Conservation (phyloP, 1,140 invertebrate genomes). For the Tetraneura akinire region DNA sequence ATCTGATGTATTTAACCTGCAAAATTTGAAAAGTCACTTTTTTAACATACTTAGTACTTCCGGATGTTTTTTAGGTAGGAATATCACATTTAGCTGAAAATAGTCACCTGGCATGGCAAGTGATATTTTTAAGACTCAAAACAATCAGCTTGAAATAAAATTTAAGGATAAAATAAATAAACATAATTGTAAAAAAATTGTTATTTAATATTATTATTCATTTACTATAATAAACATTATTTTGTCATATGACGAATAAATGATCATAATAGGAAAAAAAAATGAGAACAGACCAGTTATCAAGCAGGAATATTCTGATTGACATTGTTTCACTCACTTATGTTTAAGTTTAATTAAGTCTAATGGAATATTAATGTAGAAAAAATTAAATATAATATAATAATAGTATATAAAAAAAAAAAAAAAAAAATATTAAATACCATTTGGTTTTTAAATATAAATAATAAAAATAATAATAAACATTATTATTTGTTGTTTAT, state of each 20-base stretch:
- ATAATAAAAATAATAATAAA: conserved; percentile 32
- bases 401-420: too few relatives aligned
- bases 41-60: too few relatives aligned
- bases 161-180: background rate
- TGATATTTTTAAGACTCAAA: too few relatives aligned
- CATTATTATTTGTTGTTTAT: conserved; percentile 34
- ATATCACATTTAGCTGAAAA: too few relatives aligned
- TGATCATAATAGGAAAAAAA: conserved; percentile 49
- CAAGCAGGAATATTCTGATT: conserved; percentile 41
- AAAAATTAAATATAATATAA: conserved; percentile 37
- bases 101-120: too few relatives aligned
- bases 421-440: conserved; percentile 49
- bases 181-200: conserved; percentile 33
- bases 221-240: conserved; percentile 34
- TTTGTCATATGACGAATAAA: conserved; percentile 23
- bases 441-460: conserved; percentile 49
- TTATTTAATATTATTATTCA: conserved; percentile 41
- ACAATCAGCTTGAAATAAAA: too few relatives aligned
- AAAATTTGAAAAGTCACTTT: too few relatives aligned
- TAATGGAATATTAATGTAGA: conserved; percentile 50
- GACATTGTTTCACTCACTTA: conserved; percentile 40
- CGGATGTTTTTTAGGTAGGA: too few relatives aligned
- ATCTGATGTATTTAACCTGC: too few relatives aligned
- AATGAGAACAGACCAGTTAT: conserved; percentile 39
- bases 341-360: conserved; percentile 49